These are phyloP conservation scores for Pristionchus arcanus DNA, from an alignment of 2,888 invertebrate species.

Conservation along the genomic window DNA sequence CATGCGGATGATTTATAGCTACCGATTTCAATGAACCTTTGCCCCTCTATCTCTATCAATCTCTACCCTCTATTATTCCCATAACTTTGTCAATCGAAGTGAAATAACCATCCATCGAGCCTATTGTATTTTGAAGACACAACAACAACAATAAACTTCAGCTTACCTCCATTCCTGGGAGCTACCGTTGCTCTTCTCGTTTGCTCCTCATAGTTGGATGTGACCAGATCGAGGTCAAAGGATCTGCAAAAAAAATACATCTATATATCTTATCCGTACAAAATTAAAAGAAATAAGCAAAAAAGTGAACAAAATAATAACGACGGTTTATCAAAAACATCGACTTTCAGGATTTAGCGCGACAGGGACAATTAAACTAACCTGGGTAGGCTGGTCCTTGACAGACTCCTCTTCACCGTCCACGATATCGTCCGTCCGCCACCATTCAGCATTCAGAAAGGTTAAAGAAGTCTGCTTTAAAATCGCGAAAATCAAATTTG, in stretches of 20 bases:
- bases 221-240: slow-evolving; percentile 67
- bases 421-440: background rate
- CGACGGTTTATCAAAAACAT: background rate
- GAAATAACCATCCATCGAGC: too few species aligned
- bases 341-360: background rate
- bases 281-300: background rate
- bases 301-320: background rate
- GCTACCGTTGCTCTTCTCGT: slow-evolving; percentile 63
- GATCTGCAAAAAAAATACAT: slow-evolving; percentile 58
- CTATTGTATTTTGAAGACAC: too few species aligned
- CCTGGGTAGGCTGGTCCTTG: slow-evolving; percentile 5
- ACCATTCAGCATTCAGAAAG: slow-evolving; percentile 16
- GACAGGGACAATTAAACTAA: background rate
- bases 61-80: too few species aligned
- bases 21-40: too few species aligned
- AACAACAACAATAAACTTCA: too few species aligned
- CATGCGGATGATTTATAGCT: too few species aligned
- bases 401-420: slow-evolving; percentile 23
- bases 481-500: background rate
- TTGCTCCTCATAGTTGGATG: slow-evolving; percentile 62
- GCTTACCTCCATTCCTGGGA: background rate
- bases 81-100: too few species aligned
- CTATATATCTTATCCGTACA: too few species aligned
- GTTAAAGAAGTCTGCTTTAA: background rate
- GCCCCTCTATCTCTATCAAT: too few species aligned